Evolutionary conservation across 2,888 invertebrate genomes (phyloP).

Genomic region (Temnothorax rugatulus): DNA sequence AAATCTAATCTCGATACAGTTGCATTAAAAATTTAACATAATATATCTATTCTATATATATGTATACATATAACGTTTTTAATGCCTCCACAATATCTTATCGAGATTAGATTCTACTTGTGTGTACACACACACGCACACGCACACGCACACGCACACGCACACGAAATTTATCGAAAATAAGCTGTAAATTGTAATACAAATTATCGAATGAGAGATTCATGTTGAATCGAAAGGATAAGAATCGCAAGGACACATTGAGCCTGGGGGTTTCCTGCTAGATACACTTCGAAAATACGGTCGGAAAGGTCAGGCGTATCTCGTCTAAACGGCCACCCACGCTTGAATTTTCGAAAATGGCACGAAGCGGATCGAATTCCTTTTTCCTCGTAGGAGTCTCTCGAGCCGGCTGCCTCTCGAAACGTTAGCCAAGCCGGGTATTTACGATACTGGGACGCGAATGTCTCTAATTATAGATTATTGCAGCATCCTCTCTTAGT

Average conservation of each 20-base stretch:
- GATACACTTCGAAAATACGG: neutral
- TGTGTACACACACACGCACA: too few species aligned
- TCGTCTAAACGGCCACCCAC: neutral
- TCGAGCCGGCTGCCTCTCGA: conserved; percentile 33
- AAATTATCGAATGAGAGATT: neutral
- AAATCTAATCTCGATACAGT: conserved; percentile 7
- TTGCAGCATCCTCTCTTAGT: conserved; percentile 51
- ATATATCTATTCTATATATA: neutral
- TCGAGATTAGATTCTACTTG: too few species aligned
- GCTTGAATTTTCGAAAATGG: conserved; percentile 27
- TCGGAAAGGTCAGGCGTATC: neutral
- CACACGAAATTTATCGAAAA: too few species aligned
- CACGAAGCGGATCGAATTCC: conserved; percentile 9
- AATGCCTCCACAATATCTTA: too few species aligned
- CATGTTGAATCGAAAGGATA: neutral
- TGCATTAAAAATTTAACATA: neutral
- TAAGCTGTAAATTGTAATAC: neutral
- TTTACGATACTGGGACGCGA: conserved; percentile 57
- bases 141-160: too few species aligned
- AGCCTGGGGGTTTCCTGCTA: neutral
- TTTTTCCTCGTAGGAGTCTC: conserved; percentile 26
- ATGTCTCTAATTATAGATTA: conserved; percentile 62
- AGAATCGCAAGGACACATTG: neutral
- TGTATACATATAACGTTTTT: neutral
- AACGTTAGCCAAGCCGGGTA: conserved; percentile 61